Conservation (phyloP, 2,113 vertebrate genomes). For the Grantiella picta region DNA sequence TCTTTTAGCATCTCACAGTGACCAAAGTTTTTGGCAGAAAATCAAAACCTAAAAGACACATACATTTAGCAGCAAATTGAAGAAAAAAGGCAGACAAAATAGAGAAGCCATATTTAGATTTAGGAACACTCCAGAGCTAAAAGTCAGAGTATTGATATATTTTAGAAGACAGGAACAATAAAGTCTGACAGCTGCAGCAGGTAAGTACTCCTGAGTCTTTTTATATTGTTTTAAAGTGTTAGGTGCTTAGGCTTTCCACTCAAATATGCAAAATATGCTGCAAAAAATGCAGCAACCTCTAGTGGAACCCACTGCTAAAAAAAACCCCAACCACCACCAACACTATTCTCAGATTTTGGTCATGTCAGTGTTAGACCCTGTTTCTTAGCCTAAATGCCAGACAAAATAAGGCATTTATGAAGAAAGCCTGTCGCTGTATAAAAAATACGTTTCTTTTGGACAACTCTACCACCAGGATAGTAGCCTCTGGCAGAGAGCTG, state of each 20-base stretch:
- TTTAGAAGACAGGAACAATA: neutral
- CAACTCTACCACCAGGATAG: neutral
- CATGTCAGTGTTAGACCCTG: neutral
- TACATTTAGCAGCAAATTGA: neutral
- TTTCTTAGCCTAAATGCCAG: neutral
- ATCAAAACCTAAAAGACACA: neutral
- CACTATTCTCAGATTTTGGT: neutral
- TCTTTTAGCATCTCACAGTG: neutral
- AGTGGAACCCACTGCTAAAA: neutral
- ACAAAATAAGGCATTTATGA: neutral
- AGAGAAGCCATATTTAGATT: neutral
- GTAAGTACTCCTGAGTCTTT: neutral
- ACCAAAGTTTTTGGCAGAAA: neutral
- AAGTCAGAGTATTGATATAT: neutral
- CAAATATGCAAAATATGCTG: neutral
- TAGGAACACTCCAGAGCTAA: neutral
- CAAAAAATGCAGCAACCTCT: neutral
- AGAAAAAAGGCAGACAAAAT: neutral
- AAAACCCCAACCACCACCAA: neutral
- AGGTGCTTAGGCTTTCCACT: neutral
- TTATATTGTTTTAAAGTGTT: neutral
- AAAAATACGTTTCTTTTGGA: neutral
- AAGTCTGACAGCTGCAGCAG: neutral
- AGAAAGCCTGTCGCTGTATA: neutral
- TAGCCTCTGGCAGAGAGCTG: neutral